A percentile compares a stretch with the other conserved stretches of the same genome.
These are phyloP conservation scores for Diadumene lineata DNA, from an alignment of 92 coral and sea anemone species.

Conservation along the genomic window DNA sequence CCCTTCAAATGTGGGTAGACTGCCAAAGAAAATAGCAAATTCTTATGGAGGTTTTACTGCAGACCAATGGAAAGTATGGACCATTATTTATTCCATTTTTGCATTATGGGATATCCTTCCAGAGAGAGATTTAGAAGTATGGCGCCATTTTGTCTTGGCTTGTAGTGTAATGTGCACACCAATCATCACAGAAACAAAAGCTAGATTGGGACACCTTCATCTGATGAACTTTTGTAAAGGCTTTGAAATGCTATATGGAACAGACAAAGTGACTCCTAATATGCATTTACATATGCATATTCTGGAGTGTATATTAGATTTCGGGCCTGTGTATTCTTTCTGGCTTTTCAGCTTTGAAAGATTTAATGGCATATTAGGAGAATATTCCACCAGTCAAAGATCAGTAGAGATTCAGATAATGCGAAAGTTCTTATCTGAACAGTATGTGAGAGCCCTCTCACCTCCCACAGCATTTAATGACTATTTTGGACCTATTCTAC, in stretches of 20 bases:
- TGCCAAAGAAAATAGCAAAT: conserved; percentile 40
- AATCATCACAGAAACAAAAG: conserved; percentile 23
- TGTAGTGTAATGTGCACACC: conserved; percentile 28
- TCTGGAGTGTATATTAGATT: neutral
- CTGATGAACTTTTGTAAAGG: conserved; percentile 16
- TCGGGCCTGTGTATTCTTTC: conserved; percentile 10
- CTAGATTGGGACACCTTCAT: conserved; percentile 11
- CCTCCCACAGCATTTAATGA: conserved; percentile 8
- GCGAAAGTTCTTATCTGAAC: conserved; percentile 19
- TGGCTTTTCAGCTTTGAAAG: conserved; percentile 38
- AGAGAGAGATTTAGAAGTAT: conserved; percentile 26
- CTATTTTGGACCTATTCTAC: conserved; percentile 3
- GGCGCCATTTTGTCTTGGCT: conserved; percentile 50
- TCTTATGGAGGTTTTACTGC: too few species aligned
- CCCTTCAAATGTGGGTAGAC: conserved; percentile 38
- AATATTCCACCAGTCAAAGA: conserved; percentile 21
- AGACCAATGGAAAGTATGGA: too few species aligned
- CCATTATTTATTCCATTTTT: conserved; percentile 41
- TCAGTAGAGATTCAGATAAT: conserved; percentile 27
- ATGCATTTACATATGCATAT: conserved; percentile 37
- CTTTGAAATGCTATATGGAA: conserved; percentile 23
- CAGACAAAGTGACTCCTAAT: conserved; percentile 25
- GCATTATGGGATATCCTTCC: conserved; percentile 44
- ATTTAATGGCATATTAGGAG: conserved; percentile 29
- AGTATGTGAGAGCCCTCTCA: conserved; percentile 19